Conservation (phyloP, 2,113 vertebrate genomes). For the Callaeas wilsoni region DNA sequence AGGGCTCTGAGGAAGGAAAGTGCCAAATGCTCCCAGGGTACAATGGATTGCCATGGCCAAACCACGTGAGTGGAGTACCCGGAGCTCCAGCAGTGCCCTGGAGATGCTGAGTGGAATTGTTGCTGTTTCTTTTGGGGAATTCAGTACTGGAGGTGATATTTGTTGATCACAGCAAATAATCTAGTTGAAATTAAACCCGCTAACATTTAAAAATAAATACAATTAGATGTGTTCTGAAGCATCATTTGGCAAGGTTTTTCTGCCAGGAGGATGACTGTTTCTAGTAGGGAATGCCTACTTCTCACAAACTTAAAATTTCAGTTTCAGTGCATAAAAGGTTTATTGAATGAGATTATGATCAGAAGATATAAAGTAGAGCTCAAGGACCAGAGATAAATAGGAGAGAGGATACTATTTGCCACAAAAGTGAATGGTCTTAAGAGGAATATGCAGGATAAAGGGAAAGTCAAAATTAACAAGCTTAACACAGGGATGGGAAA, state of each 20-base stretch:
- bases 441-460: not conserved
- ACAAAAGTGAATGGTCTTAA: not conserved
- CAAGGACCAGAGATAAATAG: not conserved
- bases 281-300: not conserved
- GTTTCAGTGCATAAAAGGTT: not conserved
- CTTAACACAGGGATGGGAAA: not conserved
- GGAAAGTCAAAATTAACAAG: not conserved
- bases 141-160: not conserved
- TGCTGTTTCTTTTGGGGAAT: not conserved
- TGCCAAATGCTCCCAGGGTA: not conserved
- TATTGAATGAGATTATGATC: not conserved
- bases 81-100: not conserved
- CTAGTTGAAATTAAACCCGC: not conserved
- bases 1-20: not conserved
- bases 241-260: not conserved
- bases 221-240: not conserved
- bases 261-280: not conserved
- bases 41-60: not conserved
- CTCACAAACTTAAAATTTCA: not conserved
- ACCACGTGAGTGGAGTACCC: fast-evolving
- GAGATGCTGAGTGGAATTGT: not conserved
- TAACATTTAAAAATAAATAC: not conserved
- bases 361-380: not conserved
- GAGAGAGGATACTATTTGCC: not conserved
- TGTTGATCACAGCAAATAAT: not conserved